phyloP scores from a whole-genome alignment of 2,113 vertebrate genomes.

The Lophius piscatorius region DNA sequence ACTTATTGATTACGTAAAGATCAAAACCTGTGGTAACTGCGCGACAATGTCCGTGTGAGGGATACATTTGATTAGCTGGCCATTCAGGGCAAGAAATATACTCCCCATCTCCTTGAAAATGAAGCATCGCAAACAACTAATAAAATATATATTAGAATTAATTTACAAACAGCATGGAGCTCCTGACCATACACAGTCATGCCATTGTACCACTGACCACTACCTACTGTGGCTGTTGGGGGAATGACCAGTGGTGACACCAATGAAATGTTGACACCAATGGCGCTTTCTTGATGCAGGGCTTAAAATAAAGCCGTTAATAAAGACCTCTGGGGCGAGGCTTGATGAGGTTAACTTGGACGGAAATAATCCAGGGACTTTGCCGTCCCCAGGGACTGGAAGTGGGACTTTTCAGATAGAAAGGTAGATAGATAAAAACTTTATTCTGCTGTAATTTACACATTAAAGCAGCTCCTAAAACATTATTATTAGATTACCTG shows the following conservation, averaged over 20 bases:
- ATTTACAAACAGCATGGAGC: constrained; percentile 37
- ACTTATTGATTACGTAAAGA: constrained; percentile 48
- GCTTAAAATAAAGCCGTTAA: constrained; percentile 69
- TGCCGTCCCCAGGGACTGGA: neutral
- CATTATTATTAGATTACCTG: too few relatives aligned
- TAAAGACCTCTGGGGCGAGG: constrained; percentile 57
- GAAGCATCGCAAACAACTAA: constrained; percentile 52
- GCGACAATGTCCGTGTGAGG: constrained; percentile 37
- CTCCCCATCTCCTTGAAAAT: constrained; percentile 50
- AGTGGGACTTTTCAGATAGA: neutral
- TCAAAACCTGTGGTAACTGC: constrained; percentile 36
- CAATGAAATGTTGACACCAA: constrained; percentile 29
- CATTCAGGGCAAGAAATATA: constrained; percentile 49
- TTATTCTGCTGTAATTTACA: too few relatives aligned
- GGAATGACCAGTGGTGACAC: constrained; percentile 16
- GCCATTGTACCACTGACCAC: constrained; percentile 32
- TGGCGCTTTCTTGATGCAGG: constrained; percentile 23
- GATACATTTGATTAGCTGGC: constrained; percentile 57
- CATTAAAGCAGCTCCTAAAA: too few relatives aligned
- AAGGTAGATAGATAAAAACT: too few relatives aligned
- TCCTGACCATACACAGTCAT: constrained; percentile 23
- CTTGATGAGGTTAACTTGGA: constrained; percentile 20
- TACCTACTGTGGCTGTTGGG: constrained; percentile 14
- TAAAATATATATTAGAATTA: constrained; percentile 48
- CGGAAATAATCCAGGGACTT: constrained; percentile 3